These are phyloP conservation scores for Hecatera dysodea DNA, from an alignment of 2,888 invertebrate species.

Conservation along the genomic window DNA sequence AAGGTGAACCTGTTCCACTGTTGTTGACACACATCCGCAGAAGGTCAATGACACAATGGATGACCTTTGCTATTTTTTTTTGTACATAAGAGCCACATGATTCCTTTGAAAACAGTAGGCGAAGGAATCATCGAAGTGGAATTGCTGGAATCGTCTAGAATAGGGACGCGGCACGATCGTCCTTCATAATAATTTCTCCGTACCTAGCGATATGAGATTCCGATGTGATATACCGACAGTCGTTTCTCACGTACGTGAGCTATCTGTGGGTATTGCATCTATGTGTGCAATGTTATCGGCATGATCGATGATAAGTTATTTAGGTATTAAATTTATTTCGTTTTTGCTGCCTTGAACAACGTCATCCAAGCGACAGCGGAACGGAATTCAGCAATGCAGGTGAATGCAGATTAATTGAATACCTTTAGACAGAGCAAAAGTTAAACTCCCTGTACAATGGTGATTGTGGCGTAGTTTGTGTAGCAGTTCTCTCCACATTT, in stretches of 20 bases:
- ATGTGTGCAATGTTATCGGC: slow-evolving; percentile 20
- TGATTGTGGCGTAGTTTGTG: background rate
- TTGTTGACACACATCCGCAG: slow-evolving; percentile 39
- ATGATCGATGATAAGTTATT: slow-evolving; percentile 35
- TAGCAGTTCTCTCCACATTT: background rate
- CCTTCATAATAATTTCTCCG: slow-evolving; percentile 41
- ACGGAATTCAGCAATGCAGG: slow-evolving; percentile 6
- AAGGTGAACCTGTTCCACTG: slow-evolving; percentile 47
- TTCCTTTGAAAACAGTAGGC: background rate
- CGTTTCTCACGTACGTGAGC: slow-evolving; percentile 47
- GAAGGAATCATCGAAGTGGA: slow-evolving; percentile 1
- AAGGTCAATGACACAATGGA: slow-evolving; percentile 54
- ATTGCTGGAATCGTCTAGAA: background rate
- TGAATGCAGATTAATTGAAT: slow-evolving; percentile 21
- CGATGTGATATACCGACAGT: slow-evolving; percentile 38
- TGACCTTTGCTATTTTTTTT: slow-evolving; percentile 20
- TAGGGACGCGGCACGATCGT: slow-evolving; percentile 20
- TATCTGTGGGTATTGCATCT: background rate
- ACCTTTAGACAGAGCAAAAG: slow-evolving; percentile 4
- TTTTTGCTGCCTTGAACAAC: slow-evolving; percentile 22
- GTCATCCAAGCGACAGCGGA: slow-evolving; percentile 16
- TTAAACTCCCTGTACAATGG: slow-evolving; percentile 9
- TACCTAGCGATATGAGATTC: slow-evolving; percentile 56
- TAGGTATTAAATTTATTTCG: slow-evolving; percentile 40
- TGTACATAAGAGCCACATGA: background rate